Base-by-base conservation (phyloP, 1,140 invertebrate species). In the Nephila pilipes region DNA sequence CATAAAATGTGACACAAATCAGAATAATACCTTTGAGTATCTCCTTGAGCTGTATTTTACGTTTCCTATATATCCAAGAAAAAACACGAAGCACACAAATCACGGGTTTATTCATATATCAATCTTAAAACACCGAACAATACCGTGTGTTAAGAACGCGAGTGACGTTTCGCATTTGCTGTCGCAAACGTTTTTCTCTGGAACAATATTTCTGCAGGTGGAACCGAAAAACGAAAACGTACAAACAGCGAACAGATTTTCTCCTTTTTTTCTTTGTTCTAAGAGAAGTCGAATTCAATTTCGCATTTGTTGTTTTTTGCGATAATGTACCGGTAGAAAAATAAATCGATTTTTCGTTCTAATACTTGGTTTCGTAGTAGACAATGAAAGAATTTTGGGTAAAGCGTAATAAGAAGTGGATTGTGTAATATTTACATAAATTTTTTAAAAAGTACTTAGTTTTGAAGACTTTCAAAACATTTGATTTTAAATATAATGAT, bases 161-260 rank as follows among this genome's bases (percentile, higher is more conserved):
- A 75, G 69, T 75, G 69, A 75, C 69, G 36, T 29, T 75, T 36
- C 29, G 29, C 69, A 75, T 75, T 75, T 75, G 69, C 69, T 32
- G 32, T 75, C 20, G 25, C 69, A 36, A 75, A 75, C 32, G 69
- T 18, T 75, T 32, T 46, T 14, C 32, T 36, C 18, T 75, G 18
- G 69, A 75, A 75, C 69, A n/a, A n/a, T n/a, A n/a, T 75, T 75
- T n/a, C 14, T 16, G 69, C 69, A 75, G 69, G 25, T 75, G 69
- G 16, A 75, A 75, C 2, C 63, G 29, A 12, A 14, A 75, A 32
- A 18, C 18, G 16, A 18, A 75, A n/a, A 32, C 36, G 2, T 29
- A 75, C 36, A 32, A 75, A 75, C 32, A 75, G n/a, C 5, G 65
- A 75, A 36, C 12, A 69, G 12, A 12, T 69, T 69, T 29, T 69